Evolutionary conservation across 2,113 vertebrate species (phyloP).

Genomic region (Propithecus coquereli): DNA sequence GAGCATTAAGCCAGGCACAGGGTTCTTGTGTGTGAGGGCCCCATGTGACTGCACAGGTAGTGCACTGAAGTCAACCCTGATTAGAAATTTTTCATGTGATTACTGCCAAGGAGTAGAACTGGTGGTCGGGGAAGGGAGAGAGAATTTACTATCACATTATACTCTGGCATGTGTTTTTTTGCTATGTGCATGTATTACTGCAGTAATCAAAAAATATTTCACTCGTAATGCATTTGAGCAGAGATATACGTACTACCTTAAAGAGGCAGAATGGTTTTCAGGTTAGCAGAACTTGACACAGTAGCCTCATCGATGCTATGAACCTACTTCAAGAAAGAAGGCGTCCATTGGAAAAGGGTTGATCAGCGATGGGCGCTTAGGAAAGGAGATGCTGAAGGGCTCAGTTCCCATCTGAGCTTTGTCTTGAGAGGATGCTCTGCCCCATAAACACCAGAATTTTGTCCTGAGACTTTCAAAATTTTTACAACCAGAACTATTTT

Average conservation of each 20-base stretch:
- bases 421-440: background rate
- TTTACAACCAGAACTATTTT: background rate
- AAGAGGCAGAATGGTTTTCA: background rate
- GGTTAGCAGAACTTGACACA: background rate
- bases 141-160: background rate
- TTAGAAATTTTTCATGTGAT: background rate
- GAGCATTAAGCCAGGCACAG: background rate
- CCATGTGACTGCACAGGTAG: background rate
- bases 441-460: background rate
- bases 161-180: background rate
- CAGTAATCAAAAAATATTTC: background rate
- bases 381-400: background rate
- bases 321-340: background rate
- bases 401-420: background rate
- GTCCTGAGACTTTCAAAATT: background rate
- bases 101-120: background rate
- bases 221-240: background rate
- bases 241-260: background rate
- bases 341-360: background rate
- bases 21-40: background rate
- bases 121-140: background rate
- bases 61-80: background rate
- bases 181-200: background rate
- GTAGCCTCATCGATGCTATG: background rate
- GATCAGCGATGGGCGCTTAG: background rate